Base-by-base conservation (phyloP, 2,113 vertebrate species). In the Phalacrocorax brasilianus region DNA sequence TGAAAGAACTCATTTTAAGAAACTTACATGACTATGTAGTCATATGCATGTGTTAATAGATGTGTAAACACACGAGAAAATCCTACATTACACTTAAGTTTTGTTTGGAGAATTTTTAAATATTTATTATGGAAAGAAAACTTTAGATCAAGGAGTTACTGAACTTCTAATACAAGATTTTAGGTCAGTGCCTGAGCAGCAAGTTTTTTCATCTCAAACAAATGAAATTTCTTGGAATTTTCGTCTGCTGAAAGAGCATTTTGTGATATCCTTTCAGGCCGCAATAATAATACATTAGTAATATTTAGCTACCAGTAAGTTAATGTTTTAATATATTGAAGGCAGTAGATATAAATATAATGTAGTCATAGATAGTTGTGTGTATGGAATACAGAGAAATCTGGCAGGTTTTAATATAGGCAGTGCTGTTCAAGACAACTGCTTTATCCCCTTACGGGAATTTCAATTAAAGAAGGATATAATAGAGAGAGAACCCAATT, bases 391-490 rank as follows among this genome's bases (percentile, higher is more conserved):
- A 76, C 62, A 95, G 78, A 85, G 56, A 89, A 90, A 65, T 89
- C 55, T 84, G 68, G 23, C 42, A 68, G 58, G 16, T 89, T 88
- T 96, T 91, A 91, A 71, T 87, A 63, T 24, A 80, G 59, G 35
- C 88, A 83, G 28, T 45, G 44, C 49, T 78, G 50, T 94, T 94
- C 42, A 95, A 85, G 66, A 59, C 70, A 91, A 65, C 55, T 76
- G 33, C 59, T 87, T 95, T 91, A 93, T 82, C 28, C 40, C 72
- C 50, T 75, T 77, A 42, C 80, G 85, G 73, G 40, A 80, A 86
- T 96, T 96, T 96, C 87, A 96, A 95, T 95, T 96, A 85, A 94
- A 94, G 79, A 52, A 95, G 49, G 68, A 89, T 95, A 95, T 94
- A 93, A 94, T 45, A 86, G 85, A 82, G 58, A 47, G 42, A 83